Base-by-base conservation (phyloP, 2,797 vertebrate genomes). In the Tamandua tetradactyla region DNA sequence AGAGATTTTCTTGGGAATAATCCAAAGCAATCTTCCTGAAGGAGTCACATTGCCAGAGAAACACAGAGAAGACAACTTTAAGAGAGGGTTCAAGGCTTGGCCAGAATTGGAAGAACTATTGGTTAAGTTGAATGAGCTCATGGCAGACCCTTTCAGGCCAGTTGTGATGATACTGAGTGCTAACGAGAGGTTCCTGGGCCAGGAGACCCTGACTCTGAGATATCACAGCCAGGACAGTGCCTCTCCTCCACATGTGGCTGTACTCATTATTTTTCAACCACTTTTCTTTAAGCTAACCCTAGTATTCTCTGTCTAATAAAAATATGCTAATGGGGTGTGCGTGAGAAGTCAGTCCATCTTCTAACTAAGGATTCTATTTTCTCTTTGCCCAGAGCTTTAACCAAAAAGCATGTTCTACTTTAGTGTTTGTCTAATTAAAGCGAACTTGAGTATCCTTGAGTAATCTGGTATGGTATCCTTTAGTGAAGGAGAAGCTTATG, bases 11-110 rank as follows among this genome's bases (percentile, higher is more conserved):
- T 85, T 99, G 97, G 99, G 99, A n/a, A 93, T 99, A n/a, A 95
- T 99, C 49, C 97, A 99, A 55, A 99, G 98, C 69, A 99, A 98
- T 96, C 99, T 99, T 94, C 99, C 99, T 0, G 99, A 99, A 95
- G 99, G 99, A 75, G 98, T 99, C 61, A 97, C 98, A 17, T 98
- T 99, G 13, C 95, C 97, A 11, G 94, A 98, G 49, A 98, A 99
- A 99, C 99, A 99, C 98, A 98, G 98, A 0, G 98, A 99, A 96
- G 98, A 96, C 0, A 99, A 99, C 75, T 99, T 98, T 98, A 98
- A 98, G 22, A 97, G 97, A 18, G 98, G 99, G 0, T 98, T 99
- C 89, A 99, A 99, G 98, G 75, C 97, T 5, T 99, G 99, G 35
- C 99, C 99, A 1, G 99, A 99, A 93, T 98, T 99, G 55, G 99